Evolutionary conservation across 2,113 vertebrate genomes (phyloP), one percentile per base, ranked within the genome.

Genomic region (Cheirogaleus medius): DNA sequence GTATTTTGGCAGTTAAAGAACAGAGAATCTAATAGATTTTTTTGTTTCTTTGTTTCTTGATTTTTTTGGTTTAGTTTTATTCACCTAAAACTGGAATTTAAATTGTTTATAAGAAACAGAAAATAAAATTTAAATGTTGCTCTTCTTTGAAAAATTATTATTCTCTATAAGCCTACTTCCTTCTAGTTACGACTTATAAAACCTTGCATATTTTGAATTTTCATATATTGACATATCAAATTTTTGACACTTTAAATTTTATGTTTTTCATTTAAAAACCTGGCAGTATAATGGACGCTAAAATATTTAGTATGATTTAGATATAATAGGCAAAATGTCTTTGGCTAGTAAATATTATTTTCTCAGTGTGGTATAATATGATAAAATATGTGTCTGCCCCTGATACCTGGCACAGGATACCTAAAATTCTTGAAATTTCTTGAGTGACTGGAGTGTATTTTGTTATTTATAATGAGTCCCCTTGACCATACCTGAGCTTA

Each of bases 41-140:
- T 56, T 81, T 64, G 29, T 32, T 14, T 60, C 21, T 74, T 87
- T 44, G 8, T 34, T 83, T 25, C 5, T 68, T 63, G 20, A 25
- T 14, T 78, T 91, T 91, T 95, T 42, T 83, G 29, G 44, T 60
- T 95, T 95, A 86, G 56, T 73, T 95, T 82, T 95, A 96, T 84
- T 88, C 21, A 96, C 25, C 44, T 90, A 83, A 85, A 90, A 80
- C 14, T 94, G 49, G 21, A 96, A 88, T 93, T 85, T 74, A 87
- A 95, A 76, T 80, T 73, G 77, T 83, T 80, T 39, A 6, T 92
- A 83, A 68, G 7, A 90, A 94, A 69, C 87, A 77, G 5, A 73
- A 86, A 95, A 37, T 80, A 69, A 76, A 68, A 84, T 87, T 64
- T 77, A 97, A 85, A 52, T 86, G 88, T 78, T 73, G 12, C 8